Base-by-base conservation (phyloP, 2,888 invertebrate species). In the Microctonus hyperodae region DNA sequence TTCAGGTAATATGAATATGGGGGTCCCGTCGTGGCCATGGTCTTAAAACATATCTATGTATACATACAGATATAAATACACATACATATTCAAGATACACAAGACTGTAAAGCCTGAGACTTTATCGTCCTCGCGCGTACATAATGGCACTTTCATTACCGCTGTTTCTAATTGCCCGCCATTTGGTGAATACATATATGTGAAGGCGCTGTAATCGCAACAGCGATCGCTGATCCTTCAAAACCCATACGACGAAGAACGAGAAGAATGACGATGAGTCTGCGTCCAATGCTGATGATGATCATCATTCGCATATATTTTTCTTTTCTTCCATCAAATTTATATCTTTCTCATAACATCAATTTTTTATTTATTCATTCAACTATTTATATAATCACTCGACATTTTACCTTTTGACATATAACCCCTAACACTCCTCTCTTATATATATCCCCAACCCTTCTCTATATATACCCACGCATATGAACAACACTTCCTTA, bases 131-230 rank as follows among this genome's bases (percentile, higher is more conserved):
- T 73, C 71, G 72, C 76, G 74, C 75, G 75, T 77, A 68, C 78
- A 75, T 79, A 79, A 79, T 80, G 81, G 75, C 79, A 80, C 79
- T 81, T 81, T 81, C 79, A 81, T 81, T 81, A 77, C 79, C 73
- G 76, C 80, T 78, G 35, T 77, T 81, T 80, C 81, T 81, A 81
- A 81, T 81, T 81, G 80, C 79, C 79, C 75, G 76, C 51, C 58
- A 65, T 65, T 58, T 50, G 35, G 50, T 28, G 58, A 59, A 50
- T 50, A 31, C 33, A 48, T 50, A 31, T 33, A 48, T 31, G 31
- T 16, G 11, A 31, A 31, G 37, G 22, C 40, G 25, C 56, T 20
- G 44, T 58, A 58, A 58, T 59, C 51, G 51, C 50, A 37, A 65
- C 51, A 58, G 37, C 50, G 59, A 65, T 65, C 55, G 37, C 56